Base-by-base conservation (phyloP, 2,888 invertebrate genomes). In the Nymphalis c-album region DNA sequence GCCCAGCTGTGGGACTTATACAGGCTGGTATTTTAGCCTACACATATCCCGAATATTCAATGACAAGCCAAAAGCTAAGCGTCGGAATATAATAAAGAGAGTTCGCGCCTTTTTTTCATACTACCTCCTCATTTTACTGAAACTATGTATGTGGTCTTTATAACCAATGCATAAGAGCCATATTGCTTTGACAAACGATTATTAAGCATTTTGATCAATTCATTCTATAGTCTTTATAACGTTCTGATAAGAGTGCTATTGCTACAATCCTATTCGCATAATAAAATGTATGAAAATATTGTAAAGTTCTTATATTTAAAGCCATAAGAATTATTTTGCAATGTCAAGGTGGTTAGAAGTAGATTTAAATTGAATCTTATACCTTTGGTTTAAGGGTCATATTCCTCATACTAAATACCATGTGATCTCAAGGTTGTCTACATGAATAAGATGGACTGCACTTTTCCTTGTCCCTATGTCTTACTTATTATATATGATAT, bases 361-460 rank as follows among this genome's bases (percentile, higher is more conserved):
- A 31, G 10, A 65, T 47, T 20, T 6, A 60, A 26, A 46, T 4
- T 60, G 53, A 35, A 8, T 60, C 60, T 53, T 65, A 65, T 10
- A 3, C 5, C 31, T 7, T 35, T 2, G 10, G 0, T 5, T 26
- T 71, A 71, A 68, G 31, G 63, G 16, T 18, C n/a, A 51, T 53
- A 47, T 71, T 71, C 31, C 62, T 50, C 47, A 60, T 64, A 60
- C 53, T 57, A 26, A 35, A 16, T 58, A 62, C n/a, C 58, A 22
- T 58, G 50, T 53, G 46, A 31, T 66, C 65, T 74, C 76, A 76
- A 76, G 76, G 76, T 61, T 74, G 73, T 76, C 75, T 74, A 74
- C 71, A 72, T 74, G 74, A 74, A 70, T 73, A 75, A 75, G 73
- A 74, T 72, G 70, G 69, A 71, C 67, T 68, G 70, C 69, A 72